Evolutionary conservation across 30 jellyfish, hydroid and myxozoan species (phyloP), one percentile per base, ranked within the genome.

Genomic region (Aurelia coerulea): DNA sequence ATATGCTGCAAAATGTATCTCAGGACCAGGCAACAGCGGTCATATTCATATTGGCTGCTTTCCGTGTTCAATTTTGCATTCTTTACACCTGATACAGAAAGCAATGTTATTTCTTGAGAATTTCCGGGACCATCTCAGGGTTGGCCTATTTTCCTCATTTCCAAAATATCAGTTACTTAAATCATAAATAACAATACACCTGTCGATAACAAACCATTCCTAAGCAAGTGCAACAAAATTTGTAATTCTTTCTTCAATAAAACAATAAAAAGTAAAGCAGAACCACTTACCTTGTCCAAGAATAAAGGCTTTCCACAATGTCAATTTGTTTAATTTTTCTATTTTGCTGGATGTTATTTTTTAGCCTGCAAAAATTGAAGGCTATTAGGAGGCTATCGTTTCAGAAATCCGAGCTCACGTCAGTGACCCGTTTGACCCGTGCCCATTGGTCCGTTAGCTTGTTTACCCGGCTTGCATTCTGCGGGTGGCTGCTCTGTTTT

Each of bases 371-470:
- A 65, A 51, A 31, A 12, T 65, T 58, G 79, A 78, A 50, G 77
- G 54, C 64, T 70, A n/a, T 77, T 62, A 34, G 79, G 63, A 50
- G 77, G 54, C 64, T 70, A n/a, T 77, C 68, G 51, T 62, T 49
- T 77, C 79, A 84, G 70, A 84, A 83, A 62, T 74, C 75, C 77
- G 34, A 71, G 83, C 65, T 84, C 62, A 84, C 93, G 93, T 84
- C 93, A 84, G 87, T 74, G 88, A 84, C 71, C 84, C 78, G 73
- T 59, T 37, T 84, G 93, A 84, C 93, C 93, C 85, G 39, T 84
- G 93, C 54, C 76, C 93, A 84, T 62, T 84, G 93, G 93, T 68
- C 62, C 93, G 93, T 84, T 84, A 58, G 76, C 88, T 34, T 84
- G 93, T 84, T 84, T 84, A 84, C 77, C 62, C 88, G 74, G 53